Base-by-base conservation (phyloP, 2,888 invertebrate species). In the Dryobota labecula region DNA sequence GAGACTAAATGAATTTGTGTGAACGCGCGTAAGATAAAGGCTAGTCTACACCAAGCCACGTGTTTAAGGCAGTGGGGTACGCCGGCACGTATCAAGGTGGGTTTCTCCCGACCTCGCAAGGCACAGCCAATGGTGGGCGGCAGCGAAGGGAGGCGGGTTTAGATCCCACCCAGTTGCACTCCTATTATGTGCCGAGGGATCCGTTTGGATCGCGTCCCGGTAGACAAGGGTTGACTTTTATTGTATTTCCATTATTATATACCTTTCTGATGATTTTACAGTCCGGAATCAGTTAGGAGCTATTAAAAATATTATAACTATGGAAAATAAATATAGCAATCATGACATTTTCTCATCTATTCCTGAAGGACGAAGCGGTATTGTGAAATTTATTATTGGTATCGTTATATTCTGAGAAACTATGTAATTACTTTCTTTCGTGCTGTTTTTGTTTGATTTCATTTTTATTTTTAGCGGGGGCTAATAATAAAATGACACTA, bases 11-110 rank as follows among this genome's bases (percentile, higher is more conserved):
- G 91, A 91, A 90, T 91, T 90, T 88, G 92, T 90, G 90, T 92
- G 92, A 91, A 92, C 91, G 94, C 92, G 92, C 93, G 92, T 87
- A 93, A 93, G 93, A 94, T 95, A 95, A 95, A 95, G 93, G 90
- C 90, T 88, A 88, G 90, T 87, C 81, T 87, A 87, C 85, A 88
- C 86, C 76, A 83, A 88, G 88, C 92, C 94, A 94, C 92, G 92
- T 93, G 93, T 85, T 84, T 73, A 62, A 83, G 83, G 89, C 88
- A 90, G 93, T 90, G 93, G 93, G 93, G 93, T 85, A 82, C 49
- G 76, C 85, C 86, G 86, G 89, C 88, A 88, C 92, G 93, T 93
- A 93, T 93, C 87, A 88, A 84, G 87, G 85, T 86, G 89, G 91
- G 92, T 89, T 87, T 90, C 89, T 85, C 88, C 89, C 85, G 84